These are phyloP conservation scores for Sitobion miscanthi DNA, from an alignment of 1,140 invertebrate genomes.

Conservation along the genomic window DNA sequence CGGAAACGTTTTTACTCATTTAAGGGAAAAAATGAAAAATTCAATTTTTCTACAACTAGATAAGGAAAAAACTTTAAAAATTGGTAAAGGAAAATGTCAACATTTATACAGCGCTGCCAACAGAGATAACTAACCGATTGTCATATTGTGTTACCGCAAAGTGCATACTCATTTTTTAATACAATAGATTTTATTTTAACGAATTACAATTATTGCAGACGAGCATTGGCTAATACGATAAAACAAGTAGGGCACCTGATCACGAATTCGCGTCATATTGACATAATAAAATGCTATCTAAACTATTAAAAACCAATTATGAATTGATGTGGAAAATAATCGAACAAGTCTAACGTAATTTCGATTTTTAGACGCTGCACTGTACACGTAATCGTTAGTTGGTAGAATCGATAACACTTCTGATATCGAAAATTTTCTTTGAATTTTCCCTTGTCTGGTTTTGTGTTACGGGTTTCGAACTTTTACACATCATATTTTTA, in stretches of 20 bases:
- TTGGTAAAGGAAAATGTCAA: slow-evolving; percentile 53
- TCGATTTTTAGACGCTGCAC: slow-evolving; percentile 36
- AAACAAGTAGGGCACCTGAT: background rate
- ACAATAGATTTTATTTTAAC: background rate
- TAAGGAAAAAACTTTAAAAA: slow-evolving; percentile 39
- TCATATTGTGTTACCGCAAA: background rate
- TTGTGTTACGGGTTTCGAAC: background rate
- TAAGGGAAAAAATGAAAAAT: background rate
- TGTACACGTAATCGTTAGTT: slow-evolving; percentile 54
- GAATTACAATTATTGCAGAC: background rate
- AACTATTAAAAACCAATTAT: background rate
- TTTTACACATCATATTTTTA: background rate
- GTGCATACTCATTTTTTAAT: background rate
- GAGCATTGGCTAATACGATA: background rate
- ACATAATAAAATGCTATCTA: background rate
- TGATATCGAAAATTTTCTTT: slow-evolving; percentile 54
- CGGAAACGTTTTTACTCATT: background rate
- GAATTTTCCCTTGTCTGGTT: slow-evolving; percentile 48
- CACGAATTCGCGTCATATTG: background rate
- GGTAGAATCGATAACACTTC: slow-evolving; percentile 42
- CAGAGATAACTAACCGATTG: background rate
- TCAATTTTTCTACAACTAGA: slow-evolving; percentile 37
- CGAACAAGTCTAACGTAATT: background rate
- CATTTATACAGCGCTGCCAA: slow-evolving; percentile 45
- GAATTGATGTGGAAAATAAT: background rate